Percentiles rank a stretch among this genome's conserved stretches.
Conservation (phyloP, 2,113 vertebrate species). For the Calypte anna region DNA sequence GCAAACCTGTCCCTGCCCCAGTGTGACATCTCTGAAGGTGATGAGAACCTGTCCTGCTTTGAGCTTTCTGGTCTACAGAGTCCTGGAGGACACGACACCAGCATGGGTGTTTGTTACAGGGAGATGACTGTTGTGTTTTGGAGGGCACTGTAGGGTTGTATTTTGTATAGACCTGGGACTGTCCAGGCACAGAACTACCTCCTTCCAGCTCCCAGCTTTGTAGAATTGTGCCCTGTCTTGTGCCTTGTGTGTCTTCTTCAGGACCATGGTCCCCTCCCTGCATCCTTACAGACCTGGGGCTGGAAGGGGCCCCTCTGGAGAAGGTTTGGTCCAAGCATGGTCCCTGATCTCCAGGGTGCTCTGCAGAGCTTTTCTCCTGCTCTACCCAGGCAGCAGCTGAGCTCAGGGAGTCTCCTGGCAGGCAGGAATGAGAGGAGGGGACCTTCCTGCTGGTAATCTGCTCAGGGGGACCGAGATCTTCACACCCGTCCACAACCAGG, state of each 20-base stretch:
- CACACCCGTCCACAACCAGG: rapidly evolving
- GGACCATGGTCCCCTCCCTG: neutral
- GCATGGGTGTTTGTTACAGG: rapidly evolving
- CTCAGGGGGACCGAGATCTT: neutral
- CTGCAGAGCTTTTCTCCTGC: neutral
- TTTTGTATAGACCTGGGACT: neutral
- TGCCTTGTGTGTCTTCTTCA: rapidly evolving
- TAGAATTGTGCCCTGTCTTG: neutral
- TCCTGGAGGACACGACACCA: neutral
- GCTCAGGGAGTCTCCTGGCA: neutral
- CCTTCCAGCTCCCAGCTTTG: neutral
- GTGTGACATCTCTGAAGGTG: neutral
- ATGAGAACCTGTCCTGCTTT: neutral
- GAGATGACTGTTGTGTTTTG: neutral
- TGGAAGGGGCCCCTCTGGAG: neutral
- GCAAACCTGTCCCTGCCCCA: neutral
- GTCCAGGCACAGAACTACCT: neutral
- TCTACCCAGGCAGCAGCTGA: neutral
- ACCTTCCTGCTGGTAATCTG: neutral
- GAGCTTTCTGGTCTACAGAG: neutral
- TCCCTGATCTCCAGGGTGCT: no score
- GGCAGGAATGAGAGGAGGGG: rapidly evolving
- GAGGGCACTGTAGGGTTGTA: neutral
- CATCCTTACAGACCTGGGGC: neutral
- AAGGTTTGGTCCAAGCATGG: neutral